Evolutionary conservation across 2,888 invertebrate species (phyloP).

Genomic region (Laspeyria flexula): DNA sequence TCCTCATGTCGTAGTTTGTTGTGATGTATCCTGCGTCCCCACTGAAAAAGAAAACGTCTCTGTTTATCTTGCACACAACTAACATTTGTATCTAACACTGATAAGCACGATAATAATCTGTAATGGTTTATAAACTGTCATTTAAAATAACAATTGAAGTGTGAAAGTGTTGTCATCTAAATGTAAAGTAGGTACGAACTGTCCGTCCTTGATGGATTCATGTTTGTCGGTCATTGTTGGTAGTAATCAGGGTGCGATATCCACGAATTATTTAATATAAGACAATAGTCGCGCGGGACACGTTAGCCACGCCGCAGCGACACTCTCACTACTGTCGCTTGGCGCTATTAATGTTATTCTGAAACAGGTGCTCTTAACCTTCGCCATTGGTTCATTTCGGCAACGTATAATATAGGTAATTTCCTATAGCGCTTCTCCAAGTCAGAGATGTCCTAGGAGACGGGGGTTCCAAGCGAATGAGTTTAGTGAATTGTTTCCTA

Average conservation of each 20-base stretch:
- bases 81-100: background rate
- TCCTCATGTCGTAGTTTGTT: constrained; percentile 78
- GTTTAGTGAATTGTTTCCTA: no score
- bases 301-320: constrained; percentile 49
- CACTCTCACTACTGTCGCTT: constrained; percentile 43
- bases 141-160: background rate
- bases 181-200: constrained; percentile 32
- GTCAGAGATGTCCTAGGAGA: constrained; percentile 1
- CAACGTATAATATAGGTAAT: constrained; percentile 22
- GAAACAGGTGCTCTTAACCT: constrained; percentile 48
- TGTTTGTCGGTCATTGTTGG: constrained; percentile 58
- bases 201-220: constrained; percentile 49
- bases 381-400: constrained; percentile 25
- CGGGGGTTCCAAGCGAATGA: no score
- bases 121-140: background rate
- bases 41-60: constrained; percentile 58
- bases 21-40: constrained; percentile 75
- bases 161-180: background rate
- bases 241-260: constrained; percentile 62
- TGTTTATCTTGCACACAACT: constrained; percentile 3
- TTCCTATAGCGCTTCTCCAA: constrained; percentile 16
- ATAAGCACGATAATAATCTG: background rate
- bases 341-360: constrained; percentile 42
- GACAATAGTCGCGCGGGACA: constrained; percentile 57
- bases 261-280: constrained; percentile 60